Evolutionary conservation across 2,797 vertebrate genomes (phyloP), one percentile per base, ranked within the genome.

Genomic region (Falco biarmicus): DNA sequence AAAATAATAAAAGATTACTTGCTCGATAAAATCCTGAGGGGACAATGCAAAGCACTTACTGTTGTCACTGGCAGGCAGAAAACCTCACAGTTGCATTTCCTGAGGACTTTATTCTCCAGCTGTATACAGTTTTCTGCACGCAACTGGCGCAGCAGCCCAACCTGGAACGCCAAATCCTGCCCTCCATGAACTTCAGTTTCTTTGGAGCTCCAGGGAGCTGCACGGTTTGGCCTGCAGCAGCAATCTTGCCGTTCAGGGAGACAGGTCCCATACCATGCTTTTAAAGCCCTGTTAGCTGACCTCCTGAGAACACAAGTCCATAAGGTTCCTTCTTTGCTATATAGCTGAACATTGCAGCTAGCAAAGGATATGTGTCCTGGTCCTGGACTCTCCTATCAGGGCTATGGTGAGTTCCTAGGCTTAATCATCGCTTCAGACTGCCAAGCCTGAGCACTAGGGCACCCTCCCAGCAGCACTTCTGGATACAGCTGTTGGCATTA

Each of bases 241-340:
- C 48, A 69, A 3, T 10, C 37, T 45, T 61, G 64, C 18, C 2
- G 0, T 6, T 7, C 60, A 79, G 51, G 50, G 48, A 61, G 26
- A 18, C 1, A 10, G 26, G 43, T 34, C 63, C 56, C 0, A 0
- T 1, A 10, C 39, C 25, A 13, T 9, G 37, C 26, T 43, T 61
- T 64, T 60, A 60, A 43, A 87, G n/a, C 3, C 28, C 54, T 2
- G 1, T 21, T 32, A 69, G 39, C 18, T 41, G 69, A 50, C 25
- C 17, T 43, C 18, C 54, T 43, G 24, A 66, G 41, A 69, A 65
- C 15, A 43, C 6, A 31, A 47, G 19, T 24, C 51, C n/a, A 2
- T 43, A 12, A 50, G 18, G n/a, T 7, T 70, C 47, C 31, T 7
- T 66, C 51, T 84, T 48, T 76, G 51, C 16, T 28, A 10, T 6